Conservation (phyloP, 2,888 invertebrate species). For the Drosophila greeni region DNA sequence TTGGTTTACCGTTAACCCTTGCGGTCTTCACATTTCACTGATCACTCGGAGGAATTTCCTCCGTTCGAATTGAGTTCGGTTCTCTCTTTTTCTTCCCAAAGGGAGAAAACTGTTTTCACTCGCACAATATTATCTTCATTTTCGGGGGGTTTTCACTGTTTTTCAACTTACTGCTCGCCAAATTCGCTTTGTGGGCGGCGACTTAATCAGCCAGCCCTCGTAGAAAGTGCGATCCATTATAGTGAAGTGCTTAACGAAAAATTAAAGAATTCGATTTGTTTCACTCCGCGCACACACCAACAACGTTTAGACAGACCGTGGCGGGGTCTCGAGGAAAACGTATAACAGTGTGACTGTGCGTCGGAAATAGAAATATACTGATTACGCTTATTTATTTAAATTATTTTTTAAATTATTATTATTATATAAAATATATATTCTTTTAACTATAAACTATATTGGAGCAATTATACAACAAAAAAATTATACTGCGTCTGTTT, state of each 20-base stretch:
- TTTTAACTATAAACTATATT: too few species aligned
- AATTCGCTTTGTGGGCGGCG: constrained; percentile 93
- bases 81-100: neutral
- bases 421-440: too few species aligned
- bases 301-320: constrained; percentile 14
- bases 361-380: neutral
- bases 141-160: neutral
- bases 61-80: constrained; percentile 15
- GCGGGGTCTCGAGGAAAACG: neutral
- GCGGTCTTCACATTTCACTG: constrained; percentile 24
- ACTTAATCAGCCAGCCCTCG: constrained; percentile 97
- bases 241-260: constrained; percentile 68
- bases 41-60: constrained; percentile 11
- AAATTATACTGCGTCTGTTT: too few species aligned
- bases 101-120: constrained; percentile 1
- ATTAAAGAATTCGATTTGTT: constrained; percentile 82
- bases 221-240: constrained; percentile 79
- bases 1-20: constrained; percentile 23
- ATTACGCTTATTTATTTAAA: too few species aligned
- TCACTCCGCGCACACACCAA: constrained; percentile 47
- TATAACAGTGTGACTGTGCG: neutral
- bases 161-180: constrained; percentile 94
- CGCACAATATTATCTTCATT: neutral
- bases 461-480: too few species aligned
- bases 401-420: too few species aligned